Conservation (phyloP, 37 sponge, comb jelly and placozoan genomes). For the Halisarca cf. caerulea region DNA sequence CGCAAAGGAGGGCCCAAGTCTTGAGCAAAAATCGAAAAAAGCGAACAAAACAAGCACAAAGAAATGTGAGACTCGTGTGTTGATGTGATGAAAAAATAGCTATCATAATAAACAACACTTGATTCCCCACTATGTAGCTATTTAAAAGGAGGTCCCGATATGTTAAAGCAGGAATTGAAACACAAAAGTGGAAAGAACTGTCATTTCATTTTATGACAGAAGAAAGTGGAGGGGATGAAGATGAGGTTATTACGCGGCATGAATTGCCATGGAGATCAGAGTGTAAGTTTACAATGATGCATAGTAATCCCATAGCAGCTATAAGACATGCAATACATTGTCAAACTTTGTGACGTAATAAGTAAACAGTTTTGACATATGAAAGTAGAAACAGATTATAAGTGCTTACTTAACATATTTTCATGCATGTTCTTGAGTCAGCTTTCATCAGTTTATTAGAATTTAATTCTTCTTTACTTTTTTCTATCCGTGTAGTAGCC, state of each 20-base stretch:
- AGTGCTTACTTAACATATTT: neutral
- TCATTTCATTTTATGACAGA: constrained; percentile 17
- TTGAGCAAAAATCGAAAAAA: neutral
- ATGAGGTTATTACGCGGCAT: constrained; percentile 8
- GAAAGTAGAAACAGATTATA: no score
- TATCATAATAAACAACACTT: no score
- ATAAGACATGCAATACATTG: no score
- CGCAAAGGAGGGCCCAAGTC: constrained; percentile 10
- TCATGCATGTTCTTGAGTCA: neutral
- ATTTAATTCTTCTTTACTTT: neutral
- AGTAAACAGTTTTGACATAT: no score
- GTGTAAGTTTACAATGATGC: neutral
- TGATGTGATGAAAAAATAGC: no score
- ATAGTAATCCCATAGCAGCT: no score
- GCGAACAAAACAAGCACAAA: constrained; percentile 14
- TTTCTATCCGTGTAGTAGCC: neutral
- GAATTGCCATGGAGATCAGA: constrained; percentile 25
- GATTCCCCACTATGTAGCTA: constrained; percentile 14
- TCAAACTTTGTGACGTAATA: no score
- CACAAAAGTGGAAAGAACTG: constrained; percentile 3
- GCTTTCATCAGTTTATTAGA: neutral
- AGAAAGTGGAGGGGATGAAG: constrained; percentile 19
- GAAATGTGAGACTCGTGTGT: neutral
- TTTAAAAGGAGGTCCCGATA: neutral
- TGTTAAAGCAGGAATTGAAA: neutral